Evolutionary conservation across 2,888 invertebrate species (phyloP).

Genomic region (Heliconius ethilla): DNA sequence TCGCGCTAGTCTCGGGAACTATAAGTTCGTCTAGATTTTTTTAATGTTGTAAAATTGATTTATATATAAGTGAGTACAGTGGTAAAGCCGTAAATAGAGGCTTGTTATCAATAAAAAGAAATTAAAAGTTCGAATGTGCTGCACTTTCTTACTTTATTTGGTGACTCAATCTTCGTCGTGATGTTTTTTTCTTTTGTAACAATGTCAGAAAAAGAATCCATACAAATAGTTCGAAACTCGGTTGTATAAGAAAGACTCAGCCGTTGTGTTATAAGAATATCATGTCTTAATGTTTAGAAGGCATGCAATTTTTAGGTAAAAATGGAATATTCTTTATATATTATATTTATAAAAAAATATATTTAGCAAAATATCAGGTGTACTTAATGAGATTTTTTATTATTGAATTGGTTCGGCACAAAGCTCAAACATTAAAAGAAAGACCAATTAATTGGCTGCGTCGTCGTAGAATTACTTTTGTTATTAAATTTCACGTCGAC

Average conservation of each 20-base stretch:
- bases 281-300: not conserved
- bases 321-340: not conserved
- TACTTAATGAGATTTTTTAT: not conserved
- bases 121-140: not conserved
- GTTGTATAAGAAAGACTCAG: not conserved
- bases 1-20: too few species aligned
- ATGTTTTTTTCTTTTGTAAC: not conserved
- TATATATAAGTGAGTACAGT: too few species aligned
- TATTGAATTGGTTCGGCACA: conserved; percentile 25
- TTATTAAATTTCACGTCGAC: conserved; percentile 38
- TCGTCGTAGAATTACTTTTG: conserved; percentile 32
- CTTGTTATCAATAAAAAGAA: too few species aligned
- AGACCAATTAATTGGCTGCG: conserved; percentile 17
- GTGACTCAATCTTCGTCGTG: not conserved
- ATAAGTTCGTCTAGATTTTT: too few species aligned
- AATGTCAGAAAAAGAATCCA: not conserved
- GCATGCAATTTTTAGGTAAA: not conserved
- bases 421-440: conserved; percentile 19
- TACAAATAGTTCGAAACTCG: not conserved
- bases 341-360: not conserved
- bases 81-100: too few species aligned
- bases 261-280: not conserved
- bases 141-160: not conserved
- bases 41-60: too few species aligned
- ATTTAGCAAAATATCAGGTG: not conserved